Base-by-base conservation (phyloP, 2,888 invertebrate genomes). In the Allolobophora icterica region DNA sequence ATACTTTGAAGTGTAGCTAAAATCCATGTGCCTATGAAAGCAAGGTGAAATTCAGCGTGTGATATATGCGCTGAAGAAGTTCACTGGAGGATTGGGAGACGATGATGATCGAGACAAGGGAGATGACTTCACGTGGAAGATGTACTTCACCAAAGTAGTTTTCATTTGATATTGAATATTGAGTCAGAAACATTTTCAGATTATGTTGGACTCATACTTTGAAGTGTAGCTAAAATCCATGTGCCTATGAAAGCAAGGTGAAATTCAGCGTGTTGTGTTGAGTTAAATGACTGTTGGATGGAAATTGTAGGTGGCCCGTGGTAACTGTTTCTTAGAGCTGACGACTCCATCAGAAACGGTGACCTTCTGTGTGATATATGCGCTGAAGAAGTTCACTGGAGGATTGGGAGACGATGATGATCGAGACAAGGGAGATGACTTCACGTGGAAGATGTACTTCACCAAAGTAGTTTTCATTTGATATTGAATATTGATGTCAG, bases 331-430 rank as follows among this genome's bases (percentile, higher is more conserved):
- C 90, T 92, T 96, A 71, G 93, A 94, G 89, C 91, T 95, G 40
- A 92, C 92, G 21, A 93, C 92, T 90, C 94, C 94, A 42, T 91
- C 92, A 17, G 89, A 93, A 91, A 92, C 93, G 58, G 93, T 93
- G 52, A 91, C 93, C 13, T 92, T 94, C 92, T 94, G 94, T 92
- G 93, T 95, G 6, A 93, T 95, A 11, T 95, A 95, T 93, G 96
- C 95, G 0, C 93, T 96, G 92, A 95, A 95, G 91, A 96, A 96
- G 93, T 96, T 96, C 92, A 95, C 95, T 6, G 96, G 96, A 33
- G 95, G 96, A 4, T 94, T 95, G 91, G 96, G 96, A 8, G 96
- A 96, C 94, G 96, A 96, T 93, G 96, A 96, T 93, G 95, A 96
- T 90, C 93, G 94, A 90, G 94, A 94, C 89, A 92, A 93, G 91